Percentiles rank a stretch among this genome's conserved stretches.
Conservation (phyloP, 53 echinoderm and acorn worm species). For the Echinarachnius parma region DNA sequence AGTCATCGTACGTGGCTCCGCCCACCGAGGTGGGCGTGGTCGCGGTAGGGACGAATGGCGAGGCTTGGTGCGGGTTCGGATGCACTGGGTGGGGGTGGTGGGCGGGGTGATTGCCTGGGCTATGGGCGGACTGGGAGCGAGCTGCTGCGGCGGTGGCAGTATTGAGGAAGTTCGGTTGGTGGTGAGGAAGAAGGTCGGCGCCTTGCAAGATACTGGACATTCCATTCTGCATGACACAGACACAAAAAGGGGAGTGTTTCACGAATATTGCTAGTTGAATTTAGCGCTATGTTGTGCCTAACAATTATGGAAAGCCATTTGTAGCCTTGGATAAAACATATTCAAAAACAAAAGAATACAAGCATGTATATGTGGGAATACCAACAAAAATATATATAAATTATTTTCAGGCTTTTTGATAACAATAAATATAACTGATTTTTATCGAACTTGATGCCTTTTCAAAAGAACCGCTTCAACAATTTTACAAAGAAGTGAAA, state of each 20-base stretch:
- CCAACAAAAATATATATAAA: no score
- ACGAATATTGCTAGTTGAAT: no score
- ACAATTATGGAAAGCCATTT: no score
- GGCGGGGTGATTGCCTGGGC: constrained; percentile 23
- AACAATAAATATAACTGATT: no score
- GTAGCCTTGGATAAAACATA: no score
- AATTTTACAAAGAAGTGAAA: no score
- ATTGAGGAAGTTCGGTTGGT: constrained; percentile 37
- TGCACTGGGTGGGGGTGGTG: constrained; percentile 24
- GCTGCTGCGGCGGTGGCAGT: constrained; percentile 34
- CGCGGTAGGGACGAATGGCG: constrained; percentile 34
- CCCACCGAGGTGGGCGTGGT: constrained; percentile 30
- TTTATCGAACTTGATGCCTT: no score
- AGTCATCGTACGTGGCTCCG: constrained; percentile 32
- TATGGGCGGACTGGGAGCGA: constrained; percentile 48
- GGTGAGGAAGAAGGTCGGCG: constrained; percentile 32
- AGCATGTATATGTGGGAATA: no score
- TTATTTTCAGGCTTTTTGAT: no score
- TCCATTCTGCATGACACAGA: constrained; percentile 19
- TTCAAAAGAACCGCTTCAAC: no score
- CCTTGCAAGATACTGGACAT: constrained; percentile 30
- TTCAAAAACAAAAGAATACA: no score
- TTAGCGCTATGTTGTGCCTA: no score
- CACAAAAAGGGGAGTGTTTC: neutral
- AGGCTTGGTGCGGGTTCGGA: constrained; percentile 26